Evolutionary conservation across 2,113 vertebrate species (phyloP).

Genomic region (Colistium nudipinnis): DNA sequence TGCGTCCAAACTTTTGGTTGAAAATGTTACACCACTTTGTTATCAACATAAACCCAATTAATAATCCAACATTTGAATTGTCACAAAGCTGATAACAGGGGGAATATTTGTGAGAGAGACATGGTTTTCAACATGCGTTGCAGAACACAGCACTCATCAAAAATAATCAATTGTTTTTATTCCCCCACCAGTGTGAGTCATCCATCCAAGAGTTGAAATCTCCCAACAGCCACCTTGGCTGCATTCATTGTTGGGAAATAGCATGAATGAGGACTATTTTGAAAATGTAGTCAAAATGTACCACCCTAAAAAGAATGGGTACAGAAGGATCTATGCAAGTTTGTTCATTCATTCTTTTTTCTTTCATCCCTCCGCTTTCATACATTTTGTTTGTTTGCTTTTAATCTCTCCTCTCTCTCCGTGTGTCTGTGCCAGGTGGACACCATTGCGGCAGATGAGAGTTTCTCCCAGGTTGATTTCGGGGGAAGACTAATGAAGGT

Average conservation of each 20-base stretch:
- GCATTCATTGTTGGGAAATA: neutral
- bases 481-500: slow-evolving; percentile 98
- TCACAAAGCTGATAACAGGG: neutral
- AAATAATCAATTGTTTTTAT: slow-evolving; percentile 5
- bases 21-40: neutral
- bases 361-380: neutral
- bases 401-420: slow-evolving; percentile 68
- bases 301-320: neutral
- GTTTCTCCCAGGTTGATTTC: slow-evolving; percentile 92
- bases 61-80: neutral
- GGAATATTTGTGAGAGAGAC: neutral
- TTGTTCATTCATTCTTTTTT: neutral
- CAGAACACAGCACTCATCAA: neutral
- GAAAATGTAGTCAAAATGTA: neutral
- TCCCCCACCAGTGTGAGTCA: neutral
- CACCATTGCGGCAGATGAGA: slow-evolving; percentile 87
- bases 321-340: neutral
- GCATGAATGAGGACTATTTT: neutral
- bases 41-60: neutral
- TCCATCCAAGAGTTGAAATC: neutral
- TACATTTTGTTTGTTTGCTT: neutral
- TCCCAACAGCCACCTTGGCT: neutral
- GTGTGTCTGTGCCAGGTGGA: slow-evolving; percentile 82
- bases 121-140: neutral
- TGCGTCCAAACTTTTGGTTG: neutral